Evolutionary conservation across 2,113 vertebrate genomes (phyloP), one percentile per base, ranked within the genome.

Genomic region (Numenius arquata): DNA sequence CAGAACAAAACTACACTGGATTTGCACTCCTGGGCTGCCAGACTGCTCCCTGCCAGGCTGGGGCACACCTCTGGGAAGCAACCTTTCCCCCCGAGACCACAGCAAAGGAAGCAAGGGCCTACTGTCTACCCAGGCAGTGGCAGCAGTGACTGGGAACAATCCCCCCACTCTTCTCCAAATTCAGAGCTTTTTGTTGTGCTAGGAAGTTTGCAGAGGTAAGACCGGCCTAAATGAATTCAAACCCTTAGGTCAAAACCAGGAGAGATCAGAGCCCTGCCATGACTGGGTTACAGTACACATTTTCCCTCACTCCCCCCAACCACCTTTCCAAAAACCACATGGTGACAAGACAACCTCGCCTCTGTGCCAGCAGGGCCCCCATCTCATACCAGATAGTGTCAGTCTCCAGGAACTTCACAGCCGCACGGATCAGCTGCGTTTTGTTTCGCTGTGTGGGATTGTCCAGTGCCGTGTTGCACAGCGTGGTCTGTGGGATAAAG

Each of bases 401-500:
- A 1, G 99, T 99, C 79, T 99, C 99, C 96, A 99, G 96, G 95
- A 98, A 99, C 96, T 99, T 99, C 73, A 99, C 96, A 6, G 99
- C 98, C 2, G 99, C 98, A 7, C 26, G 95, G 95, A 99, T 99
- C 89, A 99, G 98, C 92, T 99, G 99, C 1, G 95, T 97, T 95
- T 99, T 98, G 95, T 92, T 98, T 29, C 99, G 95, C 52, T 99
- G 98, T 0, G 99, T 99, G 63, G 99, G 99, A 91, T 99, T 99
- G 97, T 99, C 99, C 96, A 99, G 91, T 6, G 98, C 99, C 0
- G 99, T 99, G 98, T 99, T 99, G 97, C 99, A 99, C 84, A 99
- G 90, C 0, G 99, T 99, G 65, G 99, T 99, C 99, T 99, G 95
- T 11, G 66, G 45, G 87, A 75, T 65, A 85, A 87, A 95, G 38